These are phyloP conservation scores for Poecilia latipinna DNA, from an alignment of 2,113 vertebrate species.

Conservation along the genomic window DNA sequence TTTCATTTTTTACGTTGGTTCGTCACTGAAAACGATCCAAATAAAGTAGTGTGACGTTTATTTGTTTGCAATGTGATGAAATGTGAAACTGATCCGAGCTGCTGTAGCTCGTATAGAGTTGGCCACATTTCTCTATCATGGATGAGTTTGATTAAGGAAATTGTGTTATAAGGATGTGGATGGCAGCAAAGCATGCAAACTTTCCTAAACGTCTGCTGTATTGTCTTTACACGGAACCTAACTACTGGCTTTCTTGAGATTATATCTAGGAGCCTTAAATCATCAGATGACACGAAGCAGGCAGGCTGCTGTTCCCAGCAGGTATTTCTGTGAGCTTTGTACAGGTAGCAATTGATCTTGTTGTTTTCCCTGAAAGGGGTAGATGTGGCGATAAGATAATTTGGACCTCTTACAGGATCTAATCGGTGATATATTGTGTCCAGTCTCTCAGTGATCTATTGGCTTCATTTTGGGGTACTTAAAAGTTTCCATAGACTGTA, in stretches of 20 bases:
- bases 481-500: not conserved
- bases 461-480: not conserved
- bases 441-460: not conserved
- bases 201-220: conserved; percentile 18
- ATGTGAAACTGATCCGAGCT: no score
- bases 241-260: conserved; percentile 32
- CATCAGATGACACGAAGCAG: conserved; percentile 21
- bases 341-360: conserved; percentile 12
- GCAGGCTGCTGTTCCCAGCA: not conserved
- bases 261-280: conserved; percentile 9
- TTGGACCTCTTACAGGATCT: not conserved
- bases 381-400: conserved; percentile 3
- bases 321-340: conserved; percentile 10
- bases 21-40: not conserved
- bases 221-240: conserved; percentile 27
- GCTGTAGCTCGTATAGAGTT: no score
- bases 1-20: not conserved
- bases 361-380: conserved; percentile 8
- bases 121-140: conserved; percentile 5
- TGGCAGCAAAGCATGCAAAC: conserved; percentile 23
- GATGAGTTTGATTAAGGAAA: conserved; percentile 12
- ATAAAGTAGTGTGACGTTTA: no score
- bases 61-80: no score
- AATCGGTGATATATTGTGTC: not conserved
- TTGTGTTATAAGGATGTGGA: conserved; percentile 13